Conservation (phyloP, 92 coral and sea anemone genomes). For the Bergia puertoricense region DNA sequence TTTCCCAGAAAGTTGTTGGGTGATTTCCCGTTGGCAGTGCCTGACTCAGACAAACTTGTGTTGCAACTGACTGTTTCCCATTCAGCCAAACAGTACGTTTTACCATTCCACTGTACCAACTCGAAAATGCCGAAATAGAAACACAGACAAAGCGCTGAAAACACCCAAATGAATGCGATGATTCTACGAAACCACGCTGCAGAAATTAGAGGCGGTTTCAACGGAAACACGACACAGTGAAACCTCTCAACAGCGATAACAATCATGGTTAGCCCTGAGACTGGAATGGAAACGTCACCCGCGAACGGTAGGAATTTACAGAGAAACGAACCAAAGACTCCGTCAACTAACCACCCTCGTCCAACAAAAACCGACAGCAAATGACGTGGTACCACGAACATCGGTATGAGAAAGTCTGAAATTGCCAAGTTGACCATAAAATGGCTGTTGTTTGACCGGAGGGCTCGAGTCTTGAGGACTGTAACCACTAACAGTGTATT, state of each 20-base stretch:
- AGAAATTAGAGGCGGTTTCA: conserved; percentile 16
- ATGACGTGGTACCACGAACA: neutral
- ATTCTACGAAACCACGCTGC: neutral
- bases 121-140: neutral
- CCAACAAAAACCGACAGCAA: neutral
- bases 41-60: neutral
- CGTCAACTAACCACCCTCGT: neutral
- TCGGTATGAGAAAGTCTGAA: conserved; percentile 10
- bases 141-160: neutral
- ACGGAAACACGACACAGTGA: conserved; percentile 21
- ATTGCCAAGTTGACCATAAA: conserved; percentile 34
- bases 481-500: neutral
- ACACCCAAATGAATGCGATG: conserved; percentile 4
- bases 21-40: neutral
- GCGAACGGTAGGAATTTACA: conserved; percentile 19
- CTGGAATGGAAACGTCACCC: conserved; percentile 12
- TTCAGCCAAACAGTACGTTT: neutral
- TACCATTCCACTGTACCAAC: neutral
- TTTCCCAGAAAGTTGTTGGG: neutral
- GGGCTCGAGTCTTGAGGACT: neutral
- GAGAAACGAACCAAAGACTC: neutral
- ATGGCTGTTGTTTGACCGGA: conserved; percentile 10
- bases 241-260: conserved; percentile 26
- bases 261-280: conserved; percentile 18
- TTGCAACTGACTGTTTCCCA: conserved; percentile 10